A percentile compares a stretch with the other conserved stretches of the same genome.
phyloP scores from a whole-genome alignment of 1,140 invertebrate species.

The Drosophila kikkawai region DNA sequence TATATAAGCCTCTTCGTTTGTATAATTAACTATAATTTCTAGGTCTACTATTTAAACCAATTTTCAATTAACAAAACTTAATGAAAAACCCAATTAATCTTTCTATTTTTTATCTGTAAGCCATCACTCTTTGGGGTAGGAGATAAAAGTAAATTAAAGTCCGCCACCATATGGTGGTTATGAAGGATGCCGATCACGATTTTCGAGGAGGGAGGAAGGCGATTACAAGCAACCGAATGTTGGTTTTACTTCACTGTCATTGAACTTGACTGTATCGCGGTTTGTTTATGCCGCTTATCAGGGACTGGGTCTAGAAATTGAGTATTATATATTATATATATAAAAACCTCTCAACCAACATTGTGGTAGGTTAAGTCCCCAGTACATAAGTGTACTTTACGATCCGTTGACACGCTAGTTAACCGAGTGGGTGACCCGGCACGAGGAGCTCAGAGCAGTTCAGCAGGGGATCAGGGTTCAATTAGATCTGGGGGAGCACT shows the following conservation, averaged over 20 bases:
- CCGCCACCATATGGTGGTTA: constrained; percentile 42
- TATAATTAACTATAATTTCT: not conserved
- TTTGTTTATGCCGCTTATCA: constrained; percentile 55
- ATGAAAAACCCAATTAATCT: not conserved
- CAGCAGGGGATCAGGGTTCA: constrained; percentile 45
- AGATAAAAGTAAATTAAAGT: constrained; percentile 20
- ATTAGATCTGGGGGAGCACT: constrained; percentile 53
- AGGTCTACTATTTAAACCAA: not conserved
- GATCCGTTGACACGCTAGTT: constrained; percentile 57
- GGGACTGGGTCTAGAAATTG: constrained; percentile 1
- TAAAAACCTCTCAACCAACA: not conserved
- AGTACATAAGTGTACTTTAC: constrained; percentile 39
- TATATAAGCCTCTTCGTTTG: accelerated
- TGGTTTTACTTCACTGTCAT: constrained; percentile 43
- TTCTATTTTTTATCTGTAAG: not conserved
- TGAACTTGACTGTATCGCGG: constrained; percentile 53
- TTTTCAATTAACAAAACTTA: not conserved
- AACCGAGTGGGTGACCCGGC: constrained; percentile 17
- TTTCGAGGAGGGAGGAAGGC: not conserved
- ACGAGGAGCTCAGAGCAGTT: constrained; percentile 32
- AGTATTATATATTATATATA: constrained; percentile 3
- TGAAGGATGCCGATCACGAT: constrained; percentile 51
- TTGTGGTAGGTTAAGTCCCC: constrained; percentile 68
- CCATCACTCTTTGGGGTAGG: not conserved
- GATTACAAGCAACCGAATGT: constrained; percentile 21